Conservation (phyloP, 2,888 invertebrate genomes). For the Zootermopsis nevadensis region DNA sequence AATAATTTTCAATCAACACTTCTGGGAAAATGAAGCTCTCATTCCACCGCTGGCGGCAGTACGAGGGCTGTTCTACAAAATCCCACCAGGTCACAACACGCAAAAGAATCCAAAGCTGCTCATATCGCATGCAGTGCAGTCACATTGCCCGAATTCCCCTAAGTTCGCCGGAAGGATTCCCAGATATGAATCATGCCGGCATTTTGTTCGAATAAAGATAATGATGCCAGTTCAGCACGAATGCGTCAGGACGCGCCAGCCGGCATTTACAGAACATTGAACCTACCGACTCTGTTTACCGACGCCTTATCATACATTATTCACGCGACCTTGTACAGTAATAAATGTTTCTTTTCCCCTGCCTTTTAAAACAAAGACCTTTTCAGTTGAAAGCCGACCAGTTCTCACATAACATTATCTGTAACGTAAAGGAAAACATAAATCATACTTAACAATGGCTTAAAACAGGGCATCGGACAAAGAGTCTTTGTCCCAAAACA, state of each 20-base stretch:
- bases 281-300: neutral
- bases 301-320: neutral
- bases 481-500: neutral
- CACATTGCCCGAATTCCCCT: too few relatives aligned
- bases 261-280: neutral
- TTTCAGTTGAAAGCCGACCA: neutral
- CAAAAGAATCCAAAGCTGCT: too few relatives aligned
- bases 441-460: neutral
- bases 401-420: neutral
- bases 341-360: neutral
- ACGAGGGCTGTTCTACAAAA: too few relatives aligned
- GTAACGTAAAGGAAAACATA: neutral
- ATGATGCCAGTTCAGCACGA: too few relatives aligned
- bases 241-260: neutral
- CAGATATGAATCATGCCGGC: neutral
- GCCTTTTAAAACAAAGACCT: neutral
- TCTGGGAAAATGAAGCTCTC: too few relatives aligned
- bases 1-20: too few relatives aligned
- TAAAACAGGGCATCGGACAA: neutral
- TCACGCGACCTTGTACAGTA: constrained; percentile 1
- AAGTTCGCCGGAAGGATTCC: neutral
- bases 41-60: too few relatives aligned
- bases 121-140: too few relatives aligned
- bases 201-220: neutral
- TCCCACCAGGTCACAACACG: too few relatives aligned